Conservation (phyloP, 2,797 vertebrate genomes). For the Gymnoscopelus braueri region DNA sequence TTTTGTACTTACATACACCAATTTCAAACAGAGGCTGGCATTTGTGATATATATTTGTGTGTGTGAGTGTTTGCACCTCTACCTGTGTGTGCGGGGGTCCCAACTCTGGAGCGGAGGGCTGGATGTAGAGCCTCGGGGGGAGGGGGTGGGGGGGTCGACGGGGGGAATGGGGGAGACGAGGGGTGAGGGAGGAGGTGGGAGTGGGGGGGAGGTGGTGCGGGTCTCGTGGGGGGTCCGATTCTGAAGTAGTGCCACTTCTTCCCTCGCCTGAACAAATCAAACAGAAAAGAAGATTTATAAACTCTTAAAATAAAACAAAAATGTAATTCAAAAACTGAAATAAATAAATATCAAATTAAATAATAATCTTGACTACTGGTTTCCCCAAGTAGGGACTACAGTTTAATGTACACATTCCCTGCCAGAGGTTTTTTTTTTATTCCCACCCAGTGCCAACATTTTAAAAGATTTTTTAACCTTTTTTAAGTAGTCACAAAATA, state of each 20-base stretch:
- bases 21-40: too few species aligned
- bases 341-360: too few species aligned
- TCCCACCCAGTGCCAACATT: too few species aligned
- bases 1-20: too few species aligned
- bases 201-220: conserved; percentile 56
- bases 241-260: conserved; percentile 68
- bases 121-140: conserved; percentile 93
- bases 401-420: too few species aligned
- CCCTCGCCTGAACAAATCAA: conserved; percentile 81
- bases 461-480: too few species aligned
- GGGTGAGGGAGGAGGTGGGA: conserved; percentile 80
- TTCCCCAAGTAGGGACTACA: too few species aligned
- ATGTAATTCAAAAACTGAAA: too few species aligned
- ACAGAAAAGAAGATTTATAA: not conserved
- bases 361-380: too few species aligned
- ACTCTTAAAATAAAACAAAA: too few species aligned
- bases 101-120: conserved; percentile 91
- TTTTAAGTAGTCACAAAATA: too few species aligned
- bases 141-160: conserved; percentile 89
- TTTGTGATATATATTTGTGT: not conserved
- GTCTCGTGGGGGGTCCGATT: conserved; percentile 85
- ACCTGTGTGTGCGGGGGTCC: conserved; percentile 93
- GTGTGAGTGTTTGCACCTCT: not conserved
- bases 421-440: too few species aligned
- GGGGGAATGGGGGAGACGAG: conserved; percentile 84